Conservation (phyloP, 2,797 vertebrate species). For the Pipistrellus nathusii region DNA sequence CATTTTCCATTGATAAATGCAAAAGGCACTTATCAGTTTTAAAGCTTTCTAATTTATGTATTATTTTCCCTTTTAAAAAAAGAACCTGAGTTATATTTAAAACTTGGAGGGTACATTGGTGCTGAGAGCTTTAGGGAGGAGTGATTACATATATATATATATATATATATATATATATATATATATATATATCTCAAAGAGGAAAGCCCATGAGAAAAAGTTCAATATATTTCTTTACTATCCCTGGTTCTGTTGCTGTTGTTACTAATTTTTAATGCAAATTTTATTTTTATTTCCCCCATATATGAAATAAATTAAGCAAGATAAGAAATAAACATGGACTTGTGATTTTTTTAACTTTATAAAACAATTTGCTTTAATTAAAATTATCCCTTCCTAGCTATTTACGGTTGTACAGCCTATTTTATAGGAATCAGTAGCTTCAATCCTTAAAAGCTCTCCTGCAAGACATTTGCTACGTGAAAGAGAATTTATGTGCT, state of each 20-base stretch:
- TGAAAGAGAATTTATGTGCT: conserved; percentile 90
- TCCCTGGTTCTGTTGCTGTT: background rate
- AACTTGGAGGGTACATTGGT: background rate
- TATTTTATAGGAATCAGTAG: conserved; percentile 92
- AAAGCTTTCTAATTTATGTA: conserved; percentile 23
- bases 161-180: too few species aligned
- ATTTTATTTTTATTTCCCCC: conserved; percentile 54
- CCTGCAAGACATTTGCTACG: conserved; percentile 85
- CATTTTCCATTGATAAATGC: conserved; percentile 18
- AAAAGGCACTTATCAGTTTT: conserved; percentile 8
- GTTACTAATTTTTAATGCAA: conserved; percentile 50
- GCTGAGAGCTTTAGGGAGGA: background rate
- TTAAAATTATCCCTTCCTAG: conserved; percentile 86
- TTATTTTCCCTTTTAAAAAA: conserved; percentile 1
- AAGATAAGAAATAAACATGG: conserved; percentile 55
- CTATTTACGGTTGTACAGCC: conserved; percentile 88
- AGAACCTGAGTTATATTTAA: background rate
- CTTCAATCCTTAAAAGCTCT: conserved; percentile 85
- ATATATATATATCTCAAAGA: background rate
- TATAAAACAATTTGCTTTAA: conserved; percentile 81
- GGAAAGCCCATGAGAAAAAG: conserved; percentile 50
- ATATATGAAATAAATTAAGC: conserved; percentile 66
- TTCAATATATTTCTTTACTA: conserved; percentile 52
- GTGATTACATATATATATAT: background rate
- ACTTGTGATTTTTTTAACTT: conserved; percentile 60